A percentile compares a stretch with the other conserved stretches of the same genome.
These are phyloP conservation scores for Sminthurinus aureus DNA, from an alignment of 2,888 invertebrate genomes.

Conservation along the genomic window DNA sequence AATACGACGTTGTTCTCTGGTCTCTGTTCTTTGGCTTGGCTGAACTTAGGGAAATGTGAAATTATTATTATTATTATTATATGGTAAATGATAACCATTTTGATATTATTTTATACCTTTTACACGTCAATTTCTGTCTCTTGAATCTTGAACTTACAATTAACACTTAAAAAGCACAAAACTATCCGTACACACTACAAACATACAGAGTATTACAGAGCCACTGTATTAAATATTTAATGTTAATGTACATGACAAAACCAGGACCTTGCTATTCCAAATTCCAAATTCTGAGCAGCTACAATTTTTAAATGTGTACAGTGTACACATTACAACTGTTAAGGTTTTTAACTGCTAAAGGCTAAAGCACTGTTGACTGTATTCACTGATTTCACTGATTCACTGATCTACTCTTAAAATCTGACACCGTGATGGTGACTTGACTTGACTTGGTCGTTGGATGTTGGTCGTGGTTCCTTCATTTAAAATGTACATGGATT, in stretches of 20 bases:
- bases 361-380: conserved; percentile 25
- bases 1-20: background rate
- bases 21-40: too few species aligned
- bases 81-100: too few species aligned
- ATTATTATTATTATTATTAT: too few species aligned
- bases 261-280: background rate
- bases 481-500: background rate
- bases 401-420: conserved; percentile 27
- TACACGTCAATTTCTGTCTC: too few species aligned
- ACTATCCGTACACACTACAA: too few species aligned
- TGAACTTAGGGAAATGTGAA: too few species aligned
- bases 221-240: too few species aligned
- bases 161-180: too few species aligned
- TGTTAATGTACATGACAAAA: background rate
- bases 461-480: conserved; percentile 18
- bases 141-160: too few species aligned
- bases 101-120: too few species aligned
- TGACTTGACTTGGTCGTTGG: background rate
- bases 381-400: background rate
- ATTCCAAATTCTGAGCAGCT: background rate
- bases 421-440: conserved; percentile 8
- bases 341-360: conserved; percentile 12
- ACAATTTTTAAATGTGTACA: background rate
- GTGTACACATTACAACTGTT: background rate
- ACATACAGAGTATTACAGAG: too few species aligned